A percentile compares a stretch with the other conserved stretches of the same genome.
phyloP scores from a whole-genome alignment of 2,888 invertebrate species.

The Ennomos fuscantarius region DNA sequence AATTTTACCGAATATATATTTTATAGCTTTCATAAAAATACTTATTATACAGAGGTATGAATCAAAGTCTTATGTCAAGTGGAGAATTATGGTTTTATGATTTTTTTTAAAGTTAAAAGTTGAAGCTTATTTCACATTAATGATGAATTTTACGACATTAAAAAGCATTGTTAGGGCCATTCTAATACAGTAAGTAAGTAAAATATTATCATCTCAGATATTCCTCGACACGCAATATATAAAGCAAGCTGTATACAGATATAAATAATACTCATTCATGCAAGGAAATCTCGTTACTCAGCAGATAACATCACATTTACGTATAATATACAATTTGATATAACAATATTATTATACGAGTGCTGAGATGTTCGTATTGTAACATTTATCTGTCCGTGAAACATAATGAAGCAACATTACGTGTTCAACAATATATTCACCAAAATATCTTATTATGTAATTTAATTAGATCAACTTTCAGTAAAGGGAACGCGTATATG shows the following conservation, averaged over 20 bases:
- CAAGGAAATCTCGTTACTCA: constrained; percentile 84
- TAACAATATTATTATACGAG: constrained; percentile 30
- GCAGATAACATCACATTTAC: constrained; percentile 49
- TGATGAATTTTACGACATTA: neutral
- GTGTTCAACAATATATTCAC: constrained; percentile 4
- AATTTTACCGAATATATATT: too few relatives aligned
- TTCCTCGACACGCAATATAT: constrained; percentile 21
- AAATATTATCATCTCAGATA: neutral
- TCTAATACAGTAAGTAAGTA: neutral
- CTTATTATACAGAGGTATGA: too few relatives aligned
- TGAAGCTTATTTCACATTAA: neutral
- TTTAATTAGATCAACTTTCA: neutral
- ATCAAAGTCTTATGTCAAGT: too few relatives aligned
- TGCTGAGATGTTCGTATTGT: constrained; percentile 27
- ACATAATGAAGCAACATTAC: constrained; percentile 19
- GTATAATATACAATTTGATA: constrained; percentile 43
- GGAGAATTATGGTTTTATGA: too few relatives aligned
- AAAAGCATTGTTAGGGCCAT: neutral
- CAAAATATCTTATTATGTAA: neutral
- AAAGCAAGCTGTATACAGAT: constrained; percentile 41
- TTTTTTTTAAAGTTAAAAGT: neutral
- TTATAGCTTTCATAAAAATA: too few relatives aligned
- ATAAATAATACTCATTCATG: constrained; percentile 67
- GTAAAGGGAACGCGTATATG: neutral
- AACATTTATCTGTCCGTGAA: constrained; percentile 10